These are phyloP conservation scores for Dreissena rostriformis DNA, from an alignment of 1,140 invertebrate species.

Conservation along the genomic window DNA sequence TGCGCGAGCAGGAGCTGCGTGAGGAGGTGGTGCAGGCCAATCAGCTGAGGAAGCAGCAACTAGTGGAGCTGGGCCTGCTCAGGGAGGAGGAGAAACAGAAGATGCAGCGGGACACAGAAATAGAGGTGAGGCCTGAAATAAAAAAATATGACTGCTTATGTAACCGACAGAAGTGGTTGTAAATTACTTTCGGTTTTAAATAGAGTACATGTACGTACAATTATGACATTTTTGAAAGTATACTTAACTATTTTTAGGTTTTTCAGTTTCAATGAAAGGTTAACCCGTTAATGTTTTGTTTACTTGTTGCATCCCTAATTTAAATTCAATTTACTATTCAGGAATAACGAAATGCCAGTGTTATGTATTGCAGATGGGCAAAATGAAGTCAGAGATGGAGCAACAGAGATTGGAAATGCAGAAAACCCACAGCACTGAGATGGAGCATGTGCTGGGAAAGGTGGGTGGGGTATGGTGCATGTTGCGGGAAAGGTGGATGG, in stretches of 20 bases:
- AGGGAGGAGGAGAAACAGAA: slow-evolving; percentile 81
- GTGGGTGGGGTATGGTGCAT: slow-evolving; percentile 49
- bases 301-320: too few relatives aligned
- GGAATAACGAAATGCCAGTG: not conserved
- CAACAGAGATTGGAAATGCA: slow-evolving; percentile 77
- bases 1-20: slow-evolving; percentile 68
- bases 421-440: slow-evolving; percentile 77
- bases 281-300: too few relatives aligned
- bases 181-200: too few relatives aligned
- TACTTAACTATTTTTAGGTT: too few relatives aligned
- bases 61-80: slow-evolving; percentile 79
- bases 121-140: slow-evolving; percentile 63
- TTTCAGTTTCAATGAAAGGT: too few relatives aligned
- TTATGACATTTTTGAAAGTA: too few relatives aligned
- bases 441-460: slow-evolving; percentile 78
- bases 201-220: too few relatives aligned
- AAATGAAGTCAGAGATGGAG: slow-evolving; percentile 69
- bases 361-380: slow-evolving; percentile 61
- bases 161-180: too few relatives aligned
- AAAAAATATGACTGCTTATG: too few relatives aligned
- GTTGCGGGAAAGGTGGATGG: too few relatives aligned
- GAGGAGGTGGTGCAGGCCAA: slow-evolving; percentile 79
- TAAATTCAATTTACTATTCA: too few relatives aligned
- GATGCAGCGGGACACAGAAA: slow-evolving; percentile 78
- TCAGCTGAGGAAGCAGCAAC: slow-evolving; percentile 80